Evolutionary conservation across 1,140 invertebrate species (phyloP), one percentile per base, ranked within the genome.

Genomic region (Atta colombica): DNA sequence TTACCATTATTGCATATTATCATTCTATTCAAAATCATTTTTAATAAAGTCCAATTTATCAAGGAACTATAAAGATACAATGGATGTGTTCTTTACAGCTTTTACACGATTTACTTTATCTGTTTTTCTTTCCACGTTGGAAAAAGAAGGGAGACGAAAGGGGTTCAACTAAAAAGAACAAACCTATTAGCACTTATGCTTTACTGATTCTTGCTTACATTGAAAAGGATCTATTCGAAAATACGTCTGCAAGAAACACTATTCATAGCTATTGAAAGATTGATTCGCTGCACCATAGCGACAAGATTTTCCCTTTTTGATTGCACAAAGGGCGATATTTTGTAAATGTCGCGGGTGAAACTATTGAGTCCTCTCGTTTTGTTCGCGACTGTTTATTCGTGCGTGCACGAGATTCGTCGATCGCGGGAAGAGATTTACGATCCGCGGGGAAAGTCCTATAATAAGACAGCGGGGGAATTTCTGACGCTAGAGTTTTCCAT

Each of bases 401-500:
- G 58, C 80, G 80, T 84, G 39, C 55, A 49, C 12, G 49, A 65
- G 55, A 74, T 63, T 51, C 69, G 69, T 39, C 69, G 69, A 75
- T 84, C 69, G 28, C 39, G 55, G 14, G 5, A 51, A 75, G 51
- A 75, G 80, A 75, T 84, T 84, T 84, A 63, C 58, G 55, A 75
- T 75, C 55, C 69, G 69, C 78, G 65, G 60, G 60, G 39, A 61
- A 68, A n/a, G 55, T 74, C 39, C 18, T 39, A 84, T 75, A 84
- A 63, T 81, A 81, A 81, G 78, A 81, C 80, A 75, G 66, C 16
- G 16, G 69, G 77, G 65, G 77, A 71, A 49, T 80, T 74, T 87
- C 77, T 74, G 55, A 35, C 45, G 65, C 71, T 28, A 77, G 39
- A 58, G 65, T 91, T 92, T 87, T 72, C 81, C 86, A 16, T 51